Conservation (phyloP, 2,113 vertebrate genomes). For the Heterochromis multidens region DNA sequence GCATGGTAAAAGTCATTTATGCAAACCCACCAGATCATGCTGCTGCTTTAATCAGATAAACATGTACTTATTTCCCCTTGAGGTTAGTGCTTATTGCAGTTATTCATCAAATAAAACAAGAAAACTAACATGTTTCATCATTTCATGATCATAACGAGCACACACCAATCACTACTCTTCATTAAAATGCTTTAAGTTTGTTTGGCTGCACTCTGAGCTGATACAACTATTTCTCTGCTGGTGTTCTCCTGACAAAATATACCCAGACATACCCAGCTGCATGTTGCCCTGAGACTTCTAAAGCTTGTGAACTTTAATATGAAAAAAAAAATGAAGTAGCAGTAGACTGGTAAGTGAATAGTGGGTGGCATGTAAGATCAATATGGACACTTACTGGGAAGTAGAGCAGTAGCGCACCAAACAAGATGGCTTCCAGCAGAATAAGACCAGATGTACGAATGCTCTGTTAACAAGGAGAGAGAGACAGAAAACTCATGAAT, state of each 20-base stretch:
- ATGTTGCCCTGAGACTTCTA: rapidly evolving
- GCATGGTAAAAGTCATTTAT: not conserved
- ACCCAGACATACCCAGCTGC: not conserved
- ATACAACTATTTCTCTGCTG: not conserved
- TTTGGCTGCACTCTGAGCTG: not conserved
- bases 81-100: not conserved
- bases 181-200: not conserved
- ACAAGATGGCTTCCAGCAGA: slow-evolving; percentile 89
- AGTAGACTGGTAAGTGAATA: not conserved
- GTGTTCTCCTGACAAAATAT: not conserved
- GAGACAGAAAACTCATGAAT: not conserved
- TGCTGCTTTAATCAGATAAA: no score
- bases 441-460: slow-evolving; percentile 90
- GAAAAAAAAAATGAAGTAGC: not conserved
- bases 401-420: slow-evolving; percentile 89
- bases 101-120: not conserved
- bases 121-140: not conserved
- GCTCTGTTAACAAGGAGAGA: slow-evolving; percentile 72
- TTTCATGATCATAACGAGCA: not conserved
- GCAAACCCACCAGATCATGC: not conserved
- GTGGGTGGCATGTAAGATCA: not conserved
- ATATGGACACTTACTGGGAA: slow-evolving; percentile 83
- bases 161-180: not conserved
- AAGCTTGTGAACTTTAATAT: not conserved
- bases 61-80: no score